Evolutionary conservation across 2,888 invertebrate species (phyloP).

Genomic region (Drosophila incognita): DNA sequence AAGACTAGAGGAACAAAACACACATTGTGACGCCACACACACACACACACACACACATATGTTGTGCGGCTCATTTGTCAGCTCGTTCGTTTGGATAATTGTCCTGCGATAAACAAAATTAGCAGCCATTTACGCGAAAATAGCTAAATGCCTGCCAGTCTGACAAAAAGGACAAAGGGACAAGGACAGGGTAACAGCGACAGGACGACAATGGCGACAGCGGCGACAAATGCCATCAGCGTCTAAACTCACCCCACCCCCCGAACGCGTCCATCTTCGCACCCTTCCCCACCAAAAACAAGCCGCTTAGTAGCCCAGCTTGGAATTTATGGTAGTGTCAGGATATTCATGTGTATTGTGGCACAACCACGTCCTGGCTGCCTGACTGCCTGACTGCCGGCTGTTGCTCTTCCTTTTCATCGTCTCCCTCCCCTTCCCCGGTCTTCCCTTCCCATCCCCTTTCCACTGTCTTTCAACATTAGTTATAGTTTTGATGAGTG

Average conservation of each 20-base stretch:
- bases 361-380: constrained; percentile 23
- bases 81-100: constrained; percentile 85
- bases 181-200: constrained; percentile 26
- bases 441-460: not conserved
- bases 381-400: constrained; percentile 29
- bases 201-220: constrained; percentile 21
- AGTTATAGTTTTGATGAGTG: constrained; percentile 80
- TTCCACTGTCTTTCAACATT: constrained; percentile 53
- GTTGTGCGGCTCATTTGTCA: constrained; percentile 83
- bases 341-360: constrained; percentile 66
- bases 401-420: constrained; percentile 6
- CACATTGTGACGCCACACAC: constrained; percentile 6
- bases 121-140: constrained; percentile 84
- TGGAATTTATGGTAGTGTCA: constrained; percentile 70
- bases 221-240: constrained; percentile 71
- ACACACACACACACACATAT: constrained; percentile 6
- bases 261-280: not conserved
- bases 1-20: constrained; percentile 12
- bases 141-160: constrained; percentile 57
- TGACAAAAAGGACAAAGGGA: constrained; percentile 37
- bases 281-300: constrained; percentile 2
- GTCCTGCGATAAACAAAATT: constrained; percentile 85
- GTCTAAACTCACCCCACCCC: constrained; percentile 24
- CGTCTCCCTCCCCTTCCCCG: not conserved
- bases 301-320: constrained; percentile 16